A percentile compares a stretch with the other conserved stretches of the same genome.
Evolutionary conservation across 2,113 vertebrate genomes (phyloP).

Genomic region (Lagopus muta): DNA sequence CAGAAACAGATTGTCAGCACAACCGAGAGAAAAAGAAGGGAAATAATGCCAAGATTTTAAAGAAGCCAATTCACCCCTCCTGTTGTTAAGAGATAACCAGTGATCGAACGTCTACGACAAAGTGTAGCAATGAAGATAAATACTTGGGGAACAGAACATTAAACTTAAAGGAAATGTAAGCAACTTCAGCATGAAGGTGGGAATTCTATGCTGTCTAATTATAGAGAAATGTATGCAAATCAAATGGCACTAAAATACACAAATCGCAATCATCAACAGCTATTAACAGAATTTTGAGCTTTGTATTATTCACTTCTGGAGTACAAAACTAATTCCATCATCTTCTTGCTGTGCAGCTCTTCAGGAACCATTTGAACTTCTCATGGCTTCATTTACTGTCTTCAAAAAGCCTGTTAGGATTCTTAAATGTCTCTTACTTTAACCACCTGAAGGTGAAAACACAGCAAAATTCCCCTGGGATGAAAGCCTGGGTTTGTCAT

Average conservation of each 20-base stretch:
- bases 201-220: neutral
- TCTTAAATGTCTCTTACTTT: neutral
- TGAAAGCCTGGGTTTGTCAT: neutral
- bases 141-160: constrained; percentile 4
- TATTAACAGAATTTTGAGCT: constrained; percentile 4
- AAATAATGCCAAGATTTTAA: constrained; percentile 1
- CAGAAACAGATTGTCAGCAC: neutral
- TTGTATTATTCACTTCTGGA: neutral
- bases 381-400: neutral
- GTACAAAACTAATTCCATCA: neutral
- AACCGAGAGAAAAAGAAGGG: neutral
- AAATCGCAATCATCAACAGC: neutral
- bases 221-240: neutral
- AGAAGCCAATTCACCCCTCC: neutral
- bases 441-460: neutral
- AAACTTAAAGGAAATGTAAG: neutral
- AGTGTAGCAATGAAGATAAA: constrained; percentile 12
- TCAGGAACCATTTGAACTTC: neutral
- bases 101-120: neutral
- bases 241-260: neutral
- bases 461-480: neutral
- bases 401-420: neutral
- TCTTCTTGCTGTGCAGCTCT: neutral
- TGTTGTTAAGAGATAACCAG: constrained; percentile 7
- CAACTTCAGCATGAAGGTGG: neutral